Conservation (phyloP, 2,797 vertebrate species). For the Heliangelus exortis region DNA sequence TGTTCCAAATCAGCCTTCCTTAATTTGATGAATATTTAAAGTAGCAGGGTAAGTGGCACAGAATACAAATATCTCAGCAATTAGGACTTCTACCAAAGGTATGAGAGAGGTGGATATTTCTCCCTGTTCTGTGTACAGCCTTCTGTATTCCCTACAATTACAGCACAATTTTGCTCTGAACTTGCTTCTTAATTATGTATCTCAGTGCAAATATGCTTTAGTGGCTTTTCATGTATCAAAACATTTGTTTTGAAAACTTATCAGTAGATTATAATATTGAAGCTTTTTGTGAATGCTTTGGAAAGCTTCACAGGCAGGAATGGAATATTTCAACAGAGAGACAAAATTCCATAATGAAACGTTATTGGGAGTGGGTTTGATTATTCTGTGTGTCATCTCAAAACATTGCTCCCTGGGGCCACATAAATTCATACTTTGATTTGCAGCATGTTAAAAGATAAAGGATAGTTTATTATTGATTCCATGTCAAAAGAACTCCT, state of each 20-base stretch:
- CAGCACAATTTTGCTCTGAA: neutral
- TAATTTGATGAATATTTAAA: constrained; percentile 37
- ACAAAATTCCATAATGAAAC: neutral
- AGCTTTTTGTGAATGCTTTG: neutral
- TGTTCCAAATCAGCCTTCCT: constrained; percentile 11
- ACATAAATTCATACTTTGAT: neutral
- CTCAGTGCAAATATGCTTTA: neutral
- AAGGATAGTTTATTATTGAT: neutral
- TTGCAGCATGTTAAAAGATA: neutral
- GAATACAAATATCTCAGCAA: neutral
- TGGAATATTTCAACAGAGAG: neutral
- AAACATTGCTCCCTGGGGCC: neutral
- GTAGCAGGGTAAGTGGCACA: neutral
- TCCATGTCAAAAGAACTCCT: neutral
- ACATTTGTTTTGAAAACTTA: neutral
- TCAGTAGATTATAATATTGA: neutral
- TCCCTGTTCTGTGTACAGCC: neutral
- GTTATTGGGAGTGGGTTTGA: neutral
- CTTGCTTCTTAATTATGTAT: neutral
- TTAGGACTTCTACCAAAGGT: neutral
- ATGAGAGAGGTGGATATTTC: neutral
- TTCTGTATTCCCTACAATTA: neutral
- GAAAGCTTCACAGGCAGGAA: neutral
- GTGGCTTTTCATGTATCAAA: neutral
- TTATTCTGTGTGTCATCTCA: neutral